phyloP scores from a whole-genome alignment of 2,113 vertebrate genomes.

The Solenodon paradoxus region DNA sequence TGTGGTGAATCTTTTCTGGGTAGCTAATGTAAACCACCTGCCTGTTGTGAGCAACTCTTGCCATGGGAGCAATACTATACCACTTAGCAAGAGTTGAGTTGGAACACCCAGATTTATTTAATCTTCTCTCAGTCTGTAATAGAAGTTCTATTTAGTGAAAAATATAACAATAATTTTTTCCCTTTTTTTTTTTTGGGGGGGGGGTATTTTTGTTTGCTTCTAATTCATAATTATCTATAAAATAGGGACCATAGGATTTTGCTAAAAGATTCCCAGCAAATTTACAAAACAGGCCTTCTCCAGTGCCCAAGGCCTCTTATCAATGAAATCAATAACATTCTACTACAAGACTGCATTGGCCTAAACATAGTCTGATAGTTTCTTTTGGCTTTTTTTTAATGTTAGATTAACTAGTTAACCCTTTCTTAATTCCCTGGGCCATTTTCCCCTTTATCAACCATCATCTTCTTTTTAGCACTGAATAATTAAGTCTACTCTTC shows the following conservation, averaged over 20 bases:
- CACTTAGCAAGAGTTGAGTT: neutral
- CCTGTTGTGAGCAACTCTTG: neutral
- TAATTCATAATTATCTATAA: constrained; percentile 5
- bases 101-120: neutral
- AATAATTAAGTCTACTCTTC: neutral
- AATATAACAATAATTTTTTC: neutral
- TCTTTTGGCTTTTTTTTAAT: neutral
- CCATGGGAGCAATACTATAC: neutral
- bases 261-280: neutral
- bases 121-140: neutral
- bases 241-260: neutral
- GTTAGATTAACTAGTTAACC: neutral
- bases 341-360: neutral
- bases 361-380: neutral
- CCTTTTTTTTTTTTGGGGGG: neutral
- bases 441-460: neutral
- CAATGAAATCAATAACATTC: neutral
- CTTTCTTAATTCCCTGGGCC: neutral
- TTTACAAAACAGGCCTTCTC: neutral
- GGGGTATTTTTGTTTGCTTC: no score
- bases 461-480: neutral
- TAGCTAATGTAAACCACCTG: neutral
- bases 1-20: neutral
- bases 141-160: constrained; percentile 2
- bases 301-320: neutral